A percentile compares a stretch with the other conserved stretches of the same genome.
These are phyloP conservation scores for Sipunculus nudus DNA, from an alignment of 2,888 invertebrate species.

Conservation along the genomic window DNA sequence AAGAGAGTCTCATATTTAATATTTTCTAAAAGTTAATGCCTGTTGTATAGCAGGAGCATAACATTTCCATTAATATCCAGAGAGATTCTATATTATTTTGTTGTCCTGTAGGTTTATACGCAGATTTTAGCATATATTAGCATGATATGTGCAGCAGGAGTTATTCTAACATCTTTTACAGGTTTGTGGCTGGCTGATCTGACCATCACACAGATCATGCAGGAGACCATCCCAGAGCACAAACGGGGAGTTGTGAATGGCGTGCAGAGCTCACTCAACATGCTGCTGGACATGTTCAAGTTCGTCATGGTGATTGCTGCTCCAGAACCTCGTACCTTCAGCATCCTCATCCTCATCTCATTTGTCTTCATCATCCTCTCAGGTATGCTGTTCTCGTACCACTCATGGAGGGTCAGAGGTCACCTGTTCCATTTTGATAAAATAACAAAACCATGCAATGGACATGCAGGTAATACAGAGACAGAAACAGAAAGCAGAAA, in stretches of 20 bases:
- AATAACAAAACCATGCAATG: too few species aligned
- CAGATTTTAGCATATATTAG: too few species aligned
- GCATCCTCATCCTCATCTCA: slow-evolving; percentile 68
- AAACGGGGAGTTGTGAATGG: slow-evolving; percentile 69
- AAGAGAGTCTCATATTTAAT: too few species aligned
- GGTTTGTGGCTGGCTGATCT: slow-evolving; percentile 71
- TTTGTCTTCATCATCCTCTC: slow-evolving; percentile 59
- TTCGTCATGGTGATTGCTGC: slow-evolving; percentile 67
- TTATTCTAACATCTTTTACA: too few species aligned
- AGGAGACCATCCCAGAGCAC: slow-evolving; percentile 67
- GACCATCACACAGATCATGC: slow-evolving; percentile 69
- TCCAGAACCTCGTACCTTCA: slow-evolving; percentile 68
- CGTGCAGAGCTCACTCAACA: slow-evolving; percentile 70
- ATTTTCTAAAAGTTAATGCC: too few species aligned
- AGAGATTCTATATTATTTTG: too few species aligned
- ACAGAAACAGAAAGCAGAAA: too few species aligned
- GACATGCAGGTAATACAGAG: too few species aligned
- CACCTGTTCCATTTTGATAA: slow-evolving; percentile 41
- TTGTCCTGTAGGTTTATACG: too few species aligned
- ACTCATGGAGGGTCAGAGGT: slow-evolving; percentile 47
- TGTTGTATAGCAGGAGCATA: too few species aligned
- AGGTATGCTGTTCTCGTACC: slow-evolving; percentile 52
- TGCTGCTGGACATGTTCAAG: slow-evolving; percentile 69
- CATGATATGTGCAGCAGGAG: too few species aligned
- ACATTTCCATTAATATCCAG: too few species aligned